phyloP scores from a whole-genome alignment of 2,888 invertebrate species.

The Andrena trimmerana region DNA sequence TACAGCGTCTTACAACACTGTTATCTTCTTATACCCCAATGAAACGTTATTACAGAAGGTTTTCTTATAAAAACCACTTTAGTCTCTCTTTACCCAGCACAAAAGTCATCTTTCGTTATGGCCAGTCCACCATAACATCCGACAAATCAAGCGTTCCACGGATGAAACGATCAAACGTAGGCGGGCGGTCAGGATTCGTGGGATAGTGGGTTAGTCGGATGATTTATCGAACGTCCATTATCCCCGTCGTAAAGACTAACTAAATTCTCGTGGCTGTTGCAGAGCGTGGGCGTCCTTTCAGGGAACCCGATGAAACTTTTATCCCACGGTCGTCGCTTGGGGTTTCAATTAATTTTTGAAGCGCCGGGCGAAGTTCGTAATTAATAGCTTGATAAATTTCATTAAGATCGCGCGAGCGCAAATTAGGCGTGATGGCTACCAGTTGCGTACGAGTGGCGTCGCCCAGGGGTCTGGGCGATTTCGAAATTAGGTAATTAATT shows the following conservation, averaged over 20 bases:
- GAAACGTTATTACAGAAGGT: not conserved
- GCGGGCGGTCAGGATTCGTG: slow-evolving; percentile 13
- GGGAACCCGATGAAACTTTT: not conserved
- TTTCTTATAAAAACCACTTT: not conserved
- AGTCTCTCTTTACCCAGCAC: slow-evolving; percentile 7
- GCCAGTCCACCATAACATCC: slow-evolving; percentile 23
- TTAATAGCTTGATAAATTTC: not conserved
- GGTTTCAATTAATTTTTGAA: not conserved
- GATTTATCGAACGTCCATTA: slow-evolving; percentile 24
- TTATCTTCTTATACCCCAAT: not conserved
- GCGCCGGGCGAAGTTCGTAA: not conserved
- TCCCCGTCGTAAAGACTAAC: slow-evolving; percentile 8
- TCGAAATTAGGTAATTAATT: slow-evolving; percentile 71
- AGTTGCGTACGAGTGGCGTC: slow-evolving; percentile 12
- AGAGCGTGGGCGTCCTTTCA: not conserved
- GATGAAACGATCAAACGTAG: slow-evolving; percentile 18
- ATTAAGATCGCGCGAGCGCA: not conserved
- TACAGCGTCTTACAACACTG: not conserved
- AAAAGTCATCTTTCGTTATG: slow-evolving; percentile 5
- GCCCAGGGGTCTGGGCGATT: slow-evolving; percentile 36
- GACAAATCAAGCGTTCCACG: slow-evolving; percentile 5
- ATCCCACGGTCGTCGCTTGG: not conserved
- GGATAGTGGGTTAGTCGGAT: slow-evolving; percentile 8
- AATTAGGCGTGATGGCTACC: slow-evolving; percentile 2
- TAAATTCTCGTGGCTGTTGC: not conserved